These are phyloP conservation scores for Chloroclysta siterata DNA, from an alignment of 2,888 invertebrate genomes.

Conservation along the genomic window DNA sequence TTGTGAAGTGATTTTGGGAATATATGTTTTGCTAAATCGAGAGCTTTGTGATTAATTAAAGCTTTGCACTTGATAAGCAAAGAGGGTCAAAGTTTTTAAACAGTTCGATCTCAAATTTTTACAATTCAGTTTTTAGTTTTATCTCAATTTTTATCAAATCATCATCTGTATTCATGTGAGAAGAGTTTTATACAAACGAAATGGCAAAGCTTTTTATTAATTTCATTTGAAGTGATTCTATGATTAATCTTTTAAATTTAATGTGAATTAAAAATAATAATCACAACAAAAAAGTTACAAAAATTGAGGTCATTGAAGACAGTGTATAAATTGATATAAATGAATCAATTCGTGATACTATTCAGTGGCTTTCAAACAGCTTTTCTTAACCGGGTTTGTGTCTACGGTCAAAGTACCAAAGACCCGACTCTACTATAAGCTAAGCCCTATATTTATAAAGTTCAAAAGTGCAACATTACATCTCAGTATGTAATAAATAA, in stretches of 20 bases:
- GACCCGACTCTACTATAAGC: too few species aligned
- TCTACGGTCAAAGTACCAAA: background rate
- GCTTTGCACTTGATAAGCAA: background rate
- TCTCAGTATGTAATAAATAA: background rate
- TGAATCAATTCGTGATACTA: background rate
- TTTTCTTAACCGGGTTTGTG: background rate
- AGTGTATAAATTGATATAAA: background rate
- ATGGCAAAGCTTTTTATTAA: too few species aligned
- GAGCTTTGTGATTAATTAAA: background rate
- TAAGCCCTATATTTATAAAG: too few species aligned
- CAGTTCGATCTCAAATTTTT: background rate
- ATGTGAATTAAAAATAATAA: background rate
- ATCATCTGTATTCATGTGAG: background rate
- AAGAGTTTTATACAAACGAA: background rate
- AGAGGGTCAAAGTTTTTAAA: background rate
- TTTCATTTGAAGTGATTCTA: too few species aligned
- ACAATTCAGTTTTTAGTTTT: too few species aligned
- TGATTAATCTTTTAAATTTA: background rate
- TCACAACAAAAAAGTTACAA: background rate
- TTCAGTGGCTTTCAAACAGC: background rate
- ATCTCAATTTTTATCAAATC: background rate
- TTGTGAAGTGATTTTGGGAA: conserved; percentile 33
- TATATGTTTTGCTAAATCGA: background rate
- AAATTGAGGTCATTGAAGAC: background rate
- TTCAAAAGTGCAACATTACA: background rate